Conservation (phyloP, 2,113 vertebrate species). For the Clarias macrocephalus region DNA sequence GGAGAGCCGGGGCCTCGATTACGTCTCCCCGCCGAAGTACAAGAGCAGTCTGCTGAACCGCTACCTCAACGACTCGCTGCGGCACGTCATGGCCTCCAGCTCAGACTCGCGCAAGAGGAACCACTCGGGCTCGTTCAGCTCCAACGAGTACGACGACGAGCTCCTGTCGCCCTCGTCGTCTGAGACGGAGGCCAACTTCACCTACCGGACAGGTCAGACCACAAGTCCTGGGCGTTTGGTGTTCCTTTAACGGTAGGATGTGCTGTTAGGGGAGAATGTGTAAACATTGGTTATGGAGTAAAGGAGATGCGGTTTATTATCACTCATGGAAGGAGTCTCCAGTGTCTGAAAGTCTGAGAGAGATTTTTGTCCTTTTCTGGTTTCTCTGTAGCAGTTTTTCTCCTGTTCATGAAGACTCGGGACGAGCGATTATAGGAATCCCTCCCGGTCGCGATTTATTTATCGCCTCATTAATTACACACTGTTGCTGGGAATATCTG, state of each 20-base stretch:
- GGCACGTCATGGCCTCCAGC: conserved; percentile 89
- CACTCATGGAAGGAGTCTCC: background rate
- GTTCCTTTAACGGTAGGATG: background rate
- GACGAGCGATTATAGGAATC: background rate
- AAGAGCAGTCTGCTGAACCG: conserved; percentile 96
- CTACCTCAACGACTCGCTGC: conserved; percentile 95
- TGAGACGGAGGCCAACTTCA: conserved; percentile 90
- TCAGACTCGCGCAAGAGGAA: conserved; percentile 83
- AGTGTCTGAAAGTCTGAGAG: background rate
- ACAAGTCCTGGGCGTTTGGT: background rate
- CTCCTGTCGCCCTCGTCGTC: conserved; percentile 89
- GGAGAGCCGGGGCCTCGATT: conserved; percentile 80
- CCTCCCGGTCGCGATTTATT: background rate
- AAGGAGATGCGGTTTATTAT: background rate
- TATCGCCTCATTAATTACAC: background rate
- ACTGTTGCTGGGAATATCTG: background rate
- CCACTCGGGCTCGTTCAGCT: conserved; percentile 94
- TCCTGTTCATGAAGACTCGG: background rate
- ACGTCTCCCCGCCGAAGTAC: conserved; percentile 91
- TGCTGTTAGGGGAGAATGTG: background rate
- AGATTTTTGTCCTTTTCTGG: background rate
- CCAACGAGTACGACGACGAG: conserved; percentile 93
- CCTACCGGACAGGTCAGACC: conserved; percentile 88
- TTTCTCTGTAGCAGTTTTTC: background rate
- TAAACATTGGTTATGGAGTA: background rate